Evolutionary conservation across 2,113 vertebrate species (phyloP).

Genomic region (Trachemys scripta): DNA sequence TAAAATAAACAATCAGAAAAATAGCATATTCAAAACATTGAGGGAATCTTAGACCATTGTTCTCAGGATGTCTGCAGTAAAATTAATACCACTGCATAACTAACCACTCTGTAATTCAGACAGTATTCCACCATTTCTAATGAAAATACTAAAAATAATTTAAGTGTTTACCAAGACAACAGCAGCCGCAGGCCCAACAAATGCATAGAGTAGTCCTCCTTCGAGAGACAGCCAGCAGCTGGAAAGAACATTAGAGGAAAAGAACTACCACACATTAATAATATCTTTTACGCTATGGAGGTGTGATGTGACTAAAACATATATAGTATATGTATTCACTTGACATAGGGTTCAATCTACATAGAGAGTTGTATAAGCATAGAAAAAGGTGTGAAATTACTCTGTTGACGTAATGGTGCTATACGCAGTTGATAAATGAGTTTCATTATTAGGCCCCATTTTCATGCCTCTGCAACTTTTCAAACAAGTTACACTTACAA

Average conservation of each 20-base stretch:
- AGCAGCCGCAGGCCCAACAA: conserved; percentile 97
- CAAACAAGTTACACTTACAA: not conserved
- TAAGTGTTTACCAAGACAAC: conserved; percentile 93
- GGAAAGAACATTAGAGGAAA: conserved; percentile 79
- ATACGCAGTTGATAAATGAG: not conserved
- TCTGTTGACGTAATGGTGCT: not conserved
- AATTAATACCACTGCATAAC: not conserved
- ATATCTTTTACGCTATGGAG: conserved; percentile 70
- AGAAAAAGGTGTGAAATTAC: conserved; percentile 4
- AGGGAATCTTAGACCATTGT: not conserved
- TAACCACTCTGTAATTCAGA: not conserved
- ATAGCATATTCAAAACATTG: not conserved
- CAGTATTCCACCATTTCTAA: not conserved
- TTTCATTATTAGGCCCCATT: not conserved
- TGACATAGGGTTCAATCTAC: conserved; percentile 65
- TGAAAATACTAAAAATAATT: conserved; percentile 43
- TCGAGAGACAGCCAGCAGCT: conserved; percentile 99
- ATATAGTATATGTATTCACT: conserved; percentile 60
- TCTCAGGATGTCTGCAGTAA: not conserved
- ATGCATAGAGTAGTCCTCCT: conserved; percentile 97
- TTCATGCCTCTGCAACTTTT: conserved; percentile 16
- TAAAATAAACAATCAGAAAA: not conserved
- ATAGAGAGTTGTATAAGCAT: conserved; percentile 62
- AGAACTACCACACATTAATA: conserved; percentile 86
- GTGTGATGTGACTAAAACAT: conserved; percentile 38